A percentile compares a stretch with the other conserved stretches of the same genome.
phyloP scores from a whole-genome alignment of 2,113 vertebrate genomes.

The Perccottus glenii region DNA sequence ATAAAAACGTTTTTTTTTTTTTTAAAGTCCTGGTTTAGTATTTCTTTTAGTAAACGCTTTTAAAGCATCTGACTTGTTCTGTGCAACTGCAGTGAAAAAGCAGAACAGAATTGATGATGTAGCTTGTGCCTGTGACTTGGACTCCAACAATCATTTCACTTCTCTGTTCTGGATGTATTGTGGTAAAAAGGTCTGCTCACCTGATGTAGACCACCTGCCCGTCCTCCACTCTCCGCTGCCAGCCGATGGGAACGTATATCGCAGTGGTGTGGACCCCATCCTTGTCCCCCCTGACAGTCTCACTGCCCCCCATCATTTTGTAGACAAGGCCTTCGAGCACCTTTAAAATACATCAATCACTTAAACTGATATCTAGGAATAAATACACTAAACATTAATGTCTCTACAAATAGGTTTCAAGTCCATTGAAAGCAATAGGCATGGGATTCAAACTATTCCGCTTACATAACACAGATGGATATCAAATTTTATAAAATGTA shows the following conservation, averaged over 20 bases:
- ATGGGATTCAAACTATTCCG: background rate
- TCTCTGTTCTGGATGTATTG: too few species aligned
- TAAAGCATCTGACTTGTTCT: too few species aligned
- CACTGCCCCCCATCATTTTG: slow-evolving; percentile 95
- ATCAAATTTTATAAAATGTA: background rate
- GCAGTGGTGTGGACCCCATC: slow-evolving; percentile 81
- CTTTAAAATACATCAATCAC: slow-evolving; percentile 59
- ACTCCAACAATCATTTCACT: too few species aligned
- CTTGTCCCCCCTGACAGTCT: slow-evolving; percentile 86
- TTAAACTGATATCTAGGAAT: too few species aligned
- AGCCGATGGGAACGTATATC: slow-evolving; percentile 86
- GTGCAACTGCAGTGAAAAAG: too few species aligned
- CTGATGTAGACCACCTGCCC: slow-evolving; percentile 87
- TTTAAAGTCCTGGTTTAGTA: too few species aligned
- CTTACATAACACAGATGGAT: slow-evolving; percentile 14
- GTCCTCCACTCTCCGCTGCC: slow-evolving; percentile 87
- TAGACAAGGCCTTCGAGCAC: slow-evolving; percentile 83
- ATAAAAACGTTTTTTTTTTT: too few species aligned
- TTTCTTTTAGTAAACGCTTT: too few species aligned
- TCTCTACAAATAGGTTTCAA: too few species aligned
- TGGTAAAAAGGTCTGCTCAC: slow-evolving; percentile 64
- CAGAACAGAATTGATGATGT: too few species aligned
- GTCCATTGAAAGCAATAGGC: slow-evolving; percentile 12
- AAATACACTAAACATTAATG: too few species aligned
- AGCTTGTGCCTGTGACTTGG: too few species aligned